Conservation (phyloP, 2,888 invertebrate genomes). For the Serripes groenlandicus region DNA sequence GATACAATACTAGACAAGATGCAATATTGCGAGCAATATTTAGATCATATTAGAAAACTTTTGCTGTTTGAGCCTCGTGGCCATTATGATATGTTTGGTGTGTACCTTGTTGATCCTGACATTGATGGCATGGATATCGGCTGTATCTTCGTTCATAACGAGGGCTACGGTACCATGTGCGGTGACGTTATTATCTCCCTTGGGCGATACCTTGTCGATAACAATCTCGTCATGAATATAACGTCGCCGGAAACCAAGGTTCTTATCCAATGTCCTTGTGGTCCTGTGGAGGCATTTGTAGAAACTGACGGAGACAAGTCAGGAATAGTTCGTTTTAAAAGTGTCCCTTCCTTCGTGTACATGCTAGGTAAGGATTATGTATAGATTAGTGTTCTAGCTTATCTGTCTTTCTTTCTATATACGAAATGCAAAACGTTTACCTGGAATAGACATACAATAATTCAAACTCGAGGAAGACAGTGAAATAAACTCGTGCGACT, state of each 20-base stretch:
- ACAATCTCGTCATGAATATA: constrained; percentile 71
- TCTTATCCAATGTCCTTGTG: constrained; percentile 86
- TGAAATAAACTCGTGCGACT: too few species aligned
- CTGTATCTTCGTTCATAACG: constrained; percentile 85
- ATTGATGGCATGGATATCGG: constrained; percentile 80
- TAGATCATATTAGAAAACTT: constrained; percentile 83
- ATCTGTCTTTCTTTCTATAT: too few species aligned
- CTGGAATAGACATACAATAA: too few species aligned
- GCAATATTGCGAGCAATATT: constrained; percentile 70
- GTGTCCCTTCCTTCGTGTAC: constrained; percentile 85
- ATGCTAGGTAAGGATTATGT: constrained; percentile 74
- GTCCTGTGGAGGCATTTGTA: constrained; percentile 82
- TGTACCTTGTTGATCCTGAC: constrained; percentile 82
- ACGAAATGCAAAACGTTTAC: too few species aligned
- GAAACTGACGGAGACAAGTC: constrained; percentile 70
- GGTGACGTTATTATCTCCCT: constrained; percentile 86
- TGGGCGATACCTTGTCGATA: constrained; percentile 81
- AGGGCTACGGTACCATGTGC: constrained; percentile 86
- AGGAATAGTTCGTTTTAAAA: constrained; percentile 83
- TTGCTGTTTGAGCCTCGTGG: constrained; percentile 86
- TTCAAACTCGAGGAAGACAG: too few species aligned
- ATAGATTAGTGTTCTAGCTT: too few species aligned
- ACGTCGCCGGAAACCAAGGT: constrained; percentile 81
- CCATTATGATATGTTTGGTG: constrained; percentile 86
- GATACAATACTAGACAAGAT: constrained; percentile 84